Evolutionary conservation across 2,888 invertebrate genomes (phyloP).

Genomic region (Ptycholaimellus sp.): DNA sequence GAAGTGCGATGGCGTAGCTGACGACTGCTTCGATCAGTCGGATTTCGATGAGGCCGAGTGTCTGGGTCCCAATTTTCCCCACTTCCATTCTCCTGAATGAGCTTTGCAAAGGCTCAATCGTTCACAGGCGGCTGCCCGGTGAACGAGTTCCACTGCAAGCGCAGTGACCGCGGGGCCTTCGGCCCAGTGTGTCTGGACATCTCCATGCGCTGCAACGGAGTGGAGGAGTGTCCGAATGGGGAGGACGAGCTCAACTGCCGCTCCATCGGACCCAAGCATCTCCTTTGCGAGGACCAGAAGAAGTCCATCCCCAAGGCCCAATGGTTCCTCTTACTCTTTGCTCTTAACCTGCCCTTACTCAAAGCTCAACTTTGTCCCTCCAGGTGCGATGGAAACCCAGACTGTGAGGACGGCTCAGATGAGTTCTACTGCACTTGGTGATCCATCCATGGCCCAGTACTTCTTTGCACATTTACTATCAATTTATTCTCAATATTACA

Average conservation of each 20-base stretch:
- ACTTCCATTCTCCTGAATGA: too few relatives aligned
- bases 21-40: slow-evolving; percentile 21
- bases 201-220: too few relatives aligned
- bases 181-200: too few relatives aligned
- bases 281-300: slow-evolving; percentile 23
- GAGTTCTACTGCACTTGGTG: slow-evolving; percentile 22
- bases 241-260: slow-evolving; percentile 22
- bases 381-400: slow-evolving; percentile 17
- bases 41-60: slow-evolving; percentile 16
- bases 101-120: too few relatives aligned
- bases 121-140: too few relatives aligned
- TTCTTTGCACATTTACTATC: not conserved
- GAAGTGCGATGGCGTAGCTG: slow-evolving; percentile 20
- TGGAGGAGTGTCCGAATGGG: slow-evolving; percentile 16
- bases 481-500: not conserved
- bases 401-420: slow-evolving; percentile 20
- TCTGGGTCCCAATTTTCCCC: not conserved
- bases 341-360: too few relatives aligned
- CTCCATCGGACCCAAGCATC: slow-evolving; percentile 14
- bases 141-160: slow-evolving; percentile 21
- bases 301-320: slow-evolving; percentile 17
- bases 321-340: too few relatives aligned
- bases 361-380: too few relatives aligned
- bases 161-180: too few relatives aligned
- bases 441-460: too few relatives aligned